A percentile compares a stretch with the other conserved stretches of the same genome.
Evolutionary conservation across 2,888 invertebrate genomes (phyloP).

Genomic region (Xylophagus ater): DNA sequence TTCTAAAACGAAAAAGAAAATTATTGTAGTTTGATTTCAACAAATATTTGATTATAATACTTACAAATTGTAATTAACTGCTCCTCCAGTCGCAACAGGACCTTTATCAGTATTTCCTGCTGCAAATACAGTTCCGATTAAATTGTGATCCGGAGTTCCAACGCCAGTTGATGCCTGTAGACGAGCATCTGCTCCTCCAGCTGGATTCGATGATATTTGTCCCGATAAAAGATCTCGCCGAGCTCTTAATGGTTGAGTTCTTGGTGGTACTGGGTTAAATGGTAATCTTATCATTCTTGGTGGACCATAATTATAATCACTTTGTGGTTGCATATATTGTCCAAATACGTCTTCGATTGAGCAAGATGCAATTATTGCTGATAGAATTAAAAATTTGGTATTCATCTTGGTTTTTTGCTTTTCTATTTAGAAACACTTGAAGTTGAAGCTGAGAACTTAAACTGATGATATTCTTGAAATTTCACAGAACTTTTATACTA

Average conservation of each 20-base stretch:
- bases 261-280: neutral
- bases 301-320: too few relatives aligned
- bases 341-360: too few relatives aligned
- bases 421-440: neutral
- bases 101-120: constrained; percentile 21
- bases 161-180: constrained; percentile 17
- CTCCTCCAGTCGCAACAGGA: constrained; percentile 26
- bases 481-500: neutral
- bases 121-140: constrained; percentile 26
- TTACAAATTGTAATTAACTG: constrained; percentile 26
- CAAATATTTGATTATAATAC: constrained; percentile 7
- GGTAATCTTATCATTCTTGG: too few relatives aligned
- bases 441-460: neutral
- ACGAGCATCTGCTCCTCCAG: constrained; percentile 21
- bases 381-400: too few relatives aligned
- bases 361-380: too few relatives aligned
- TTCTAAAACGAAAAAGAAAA: constrained; percentile 18
- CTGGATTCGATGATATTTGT: constrained; percentile 21
- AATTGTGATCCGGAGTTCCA: constrained; percentile 22
- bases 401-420: too few relatives aligned
- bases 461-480: neutral
- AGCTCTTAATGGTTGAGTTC: neutral
- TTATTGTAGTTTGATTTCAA: neutral
- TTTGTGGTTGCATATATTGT: too few relatives aligned
- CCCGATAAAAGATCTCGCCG: constrained; percentile 8